Base-by-base conservation (phyloP, 2,113 vertebrate genomes). In the Eclectus roratus region DNA sequence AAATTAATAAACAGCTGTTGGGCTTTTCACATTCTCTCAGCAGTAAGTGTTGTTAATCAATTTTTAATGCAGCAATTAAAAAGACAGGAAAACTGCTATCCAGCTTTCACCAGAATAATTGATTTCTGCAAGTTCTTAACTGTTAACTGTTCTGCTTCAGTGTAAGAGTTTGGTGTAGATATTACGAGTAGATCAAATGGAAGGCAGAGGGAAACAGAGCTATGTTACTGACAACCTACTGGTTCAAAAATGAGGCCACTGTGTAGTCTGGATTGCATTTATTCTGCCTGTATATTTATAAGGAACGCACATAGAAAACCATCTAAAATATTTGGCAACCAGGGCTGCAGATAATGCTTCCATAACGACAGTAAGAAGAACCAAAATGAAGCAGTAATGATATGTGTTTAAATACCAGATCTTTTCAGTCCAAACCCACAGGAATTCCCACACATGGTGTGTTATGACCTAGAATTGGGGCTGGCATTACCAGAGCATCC, bases 31-130 rank as follows among this genome's bases (percentile, higher is more conserved):
- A 89, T 80, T 96, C 91, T 95, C 95, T 96, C 84, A 94, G 83
- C 86, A 85, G 93, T 92, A 91, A 96, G 90, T 93, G 90, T 71
- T 94, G 94, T 87, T 96, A 97, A 97, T 96, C 95, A 85, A 97
- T 97, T 97, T 96, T 97, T 85, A 94, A 96, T 94, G 96, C 88
- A 61, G 56, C 86, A 93, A 82, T 92, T 91, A 85, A 96, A 90
- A 94, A 72, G 74, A 56, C 65, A 91, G 52, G 70, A 87, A 93
- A 90, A 91, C 49, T 39, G 53, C 83, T 65, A 19, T 86, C 83
- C 56, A 84, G 56, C 94, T 95, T 88, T 79, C 77, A 87, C 41
- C 80, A 94, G 93, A 86, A 91, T 52, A 96, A 96, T 96, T 92
- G 96, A 96, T 97, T 97, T 88, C 79, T 88, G 23, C 37, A 46